Evolutionary conservation across 2,888 invertebrate genomes (phyloP).

Genomic region (Drosophila nigricruria): DNA sequence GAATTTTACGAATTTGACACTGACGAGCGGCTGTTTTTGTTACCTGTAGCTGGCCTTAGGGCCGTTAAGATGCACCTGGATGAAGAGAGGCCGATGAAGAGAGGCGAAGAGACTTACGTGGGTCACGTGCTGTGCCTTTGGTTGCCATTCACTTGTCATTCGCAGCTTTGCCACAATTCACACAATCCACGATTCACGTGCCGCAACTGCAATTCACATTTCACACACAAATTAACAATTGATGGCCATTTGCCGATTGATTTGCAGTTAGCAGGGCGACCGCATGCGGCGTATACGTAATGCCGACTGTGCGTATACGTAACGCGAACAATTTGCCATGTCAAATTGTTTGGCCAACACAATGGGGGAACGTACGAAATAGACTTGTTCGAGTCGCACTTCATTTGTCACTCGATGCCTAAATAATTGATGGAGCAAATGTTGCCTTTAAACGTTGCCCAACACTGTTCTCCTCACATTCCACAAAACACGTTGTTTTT

Average conservation of each 20-base stretch:
- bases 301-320: background rate
- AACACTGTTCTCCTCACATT: background rate
- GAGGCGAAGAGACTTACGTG: background rate
- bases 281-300: conserved; percentile 22
- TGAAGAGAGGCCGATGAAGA: too few relatives aligned
- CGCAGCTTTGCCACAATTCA: conserved; percentile 10
- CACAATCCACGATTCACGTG: conserved; percentile 8
- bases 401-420: background rate
- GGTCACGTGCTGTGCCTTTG: conserved; percentile 2
- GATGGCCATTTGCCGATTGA: conserved; percentile 46
- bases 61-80: background rate
- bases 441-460: background rate
- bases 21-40: conserved; percentile 3
- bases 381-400: background rate
- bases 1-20: conserved; percentile 2
- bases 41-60: background rate
- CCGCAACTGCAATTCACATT: conserved; percentile 23
- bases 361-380: background rate
- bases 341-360: conserved; percentile 15
- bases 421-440: background rate
- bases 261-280: conserved; percentile 16
- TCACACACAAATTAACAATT: conserved; percentile 36
- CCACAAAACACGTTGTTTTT: background rate
- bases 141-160: conserved; percentile 14
- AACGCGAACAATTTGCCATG: background rate